Conservation (phyloP, 2,113 vertebrate genomes). For the Osmerus eperlanus region DNA sequence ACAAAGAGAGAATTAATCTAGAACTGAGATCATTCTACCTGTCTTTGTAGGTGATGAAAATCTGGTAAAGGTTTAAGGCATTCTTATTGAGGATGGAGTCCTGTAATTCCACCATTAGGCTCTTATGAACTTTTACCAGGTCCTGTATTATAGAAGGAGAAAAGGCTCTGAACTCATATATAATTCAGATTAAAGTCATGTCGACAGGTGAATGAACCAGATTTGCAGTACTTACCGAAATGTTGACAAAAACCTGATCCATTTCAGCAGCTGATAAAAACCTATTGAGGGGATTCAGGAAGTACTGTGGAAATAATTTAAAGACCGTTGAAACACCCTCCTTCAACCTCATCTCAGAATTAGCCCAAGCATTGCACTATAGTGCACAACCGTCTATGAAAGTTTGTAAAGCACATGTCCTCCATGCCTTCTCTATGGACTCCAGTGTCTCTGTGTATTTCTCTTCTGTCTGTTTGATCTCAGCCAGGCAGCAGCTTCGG, state of each 20-base stretch:
- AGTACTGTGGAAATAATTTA: slow-evolving; percentile 73
- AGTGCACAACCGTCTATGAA: too few relatives aligned
- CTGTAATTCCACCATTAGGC: slow-evolving; percentile 81
- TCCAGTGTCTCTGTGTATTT: slow-evolving; percentile 93
- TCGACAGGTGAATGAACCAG: not conserved
- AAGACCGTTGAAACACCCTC: not conserved
- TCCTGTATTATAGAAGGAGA: slow-evolving; percentile 71
- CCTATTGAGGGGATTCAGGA: slow-evolving; percentile 85
- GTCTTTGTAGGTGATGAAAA: slow-evolving; percentile 92
- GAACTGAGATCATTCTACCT: slow-evolving; percentile 67
- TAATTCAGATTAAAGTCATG: not conserved
- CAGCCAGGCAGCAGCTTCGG: slow-evolving; percentile 84
- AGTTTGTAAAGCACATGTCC: too few relatives aligned
- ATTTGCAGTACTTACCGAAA: slow-evolving; percentile 76
- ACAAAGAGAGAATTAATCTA: not conserved
- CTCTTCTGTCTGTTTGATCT: slow-evolving; percentile 95
- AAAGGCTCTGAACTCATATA: not conserved
- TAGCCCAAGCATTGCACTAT: slow-evolving; percentile 15
- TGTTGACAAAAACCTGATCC: slow-evolving; percentile 87
- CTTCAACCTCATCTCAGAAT: not conserved
- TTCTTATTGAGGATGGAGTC: slow-evolving; percentile 87
- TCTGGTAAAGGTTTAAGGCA: slow-evolving; percentile 85
- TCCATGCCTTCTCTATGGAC: slow-evolving; percentile 40
- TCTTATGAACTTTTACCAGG: slow-evolving; percentile 87
- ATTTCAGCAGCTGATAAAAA: slow-evolving; percentile 83